Base-by-base conservation (phyloP, 2,888 invertebrate genomes). In the Eristalis tenax region DNA sequence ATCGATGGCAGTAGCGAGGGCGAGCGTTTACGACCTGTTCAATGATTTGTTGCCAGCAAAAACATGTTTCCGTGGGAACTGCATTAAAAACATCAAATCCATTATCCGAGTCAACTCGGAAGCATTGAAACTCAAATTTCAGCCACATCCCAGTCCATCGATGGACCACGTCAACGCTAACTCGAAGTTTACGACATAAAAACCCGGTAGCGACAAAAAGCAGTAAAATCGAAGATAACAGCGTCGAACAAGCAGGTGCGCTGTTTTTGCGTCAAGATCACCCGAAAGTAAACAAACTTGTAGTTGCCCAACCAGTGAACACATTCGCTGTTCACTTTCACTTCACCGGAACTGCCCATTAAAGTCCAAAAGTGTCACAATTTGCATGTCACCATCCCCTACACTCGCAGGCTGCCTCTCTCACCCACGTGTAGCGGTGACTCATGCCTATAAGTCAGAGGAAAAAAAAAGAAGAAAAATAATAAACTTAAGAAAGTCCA, bases 381-480 rank as follows among this genome's bases (percentile, higher is more conserved):
- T 84, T 71, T 32, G 50, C 79, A 80, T 84, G 56, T 11, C 59
- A 32, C 8, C 32, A 50, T 38, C 63, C 56, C 68, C 56, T 63
- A 69, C 74, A 26, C 28, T 18, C 35, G n/a, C 40, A 23, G 56
- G 61, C n/a, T 28, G 43, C 75, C 40, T 78, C 77, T 82, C 8
- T 10, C 85, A 86, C 85, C 85, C 81, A 81, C 85, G 69, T 64
- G 61, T n/a, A 69, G 69, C 78, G 70, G 74, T 86, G 86, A 86
- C 79, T 86, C 86, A 86, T 86, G 82, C 66, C 40, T 18, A 18
- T 2, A 8, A 50, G 50, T 18, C 4, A n/a, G 18, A 43, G 18
- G 0, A 18, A 50, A 18, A 50, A 18, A 50, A 50, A 28, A 28
- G 28, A 28, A 28, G 5, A 5, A 28, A 5, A 5, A 10, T 32